A percentile compares a stretch with the other conserved stretches of the same genome.
These are phyloP conservation scores for Lichenostomus cassidix DNA, from an alignment of 2,113 vertebrate species.

Conservation along the genomic window DNA sequence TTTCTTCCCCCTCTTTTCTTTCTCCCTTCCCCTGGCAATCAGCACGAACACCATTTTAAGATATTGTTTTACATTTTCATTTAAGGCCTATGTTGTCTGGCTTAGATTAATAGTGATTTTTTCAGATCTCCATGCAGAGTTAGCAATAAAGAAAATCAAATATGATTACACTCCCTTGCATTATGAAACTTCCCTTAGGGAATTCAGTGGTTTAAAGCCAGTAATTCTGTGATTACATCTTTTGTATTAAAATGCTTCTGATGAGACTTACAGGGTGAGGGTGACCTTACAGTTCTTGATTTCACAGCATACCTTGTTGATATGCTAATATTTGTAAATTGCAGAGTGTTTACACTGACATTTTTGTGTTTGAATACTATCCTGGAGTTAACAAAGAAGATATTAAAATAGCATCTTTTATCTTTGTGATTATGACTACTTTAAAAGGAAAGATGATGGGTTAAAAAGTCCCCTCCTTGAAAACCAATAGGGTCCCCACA, in stretches of 20 bases:
- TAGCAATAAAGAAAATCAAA: constrained; percentile 28
- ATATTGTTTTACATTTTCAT: constrained; percentile 12
- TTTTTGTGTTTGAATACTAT: constrained; percentile 18
- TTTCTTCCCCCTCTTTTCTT: neutral
- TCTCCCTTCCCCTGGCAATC: neutral
- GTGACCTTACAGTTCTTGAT: constrained; percentile 45
- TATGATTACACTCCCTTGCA: constrained; percentile 18
- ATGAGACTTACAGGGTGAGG: constrained; percentile 21
- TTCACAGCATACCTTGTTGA: neutral
- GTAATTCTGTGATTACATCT: constrained; percentile 47
- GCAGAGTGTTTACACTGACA: neutral
- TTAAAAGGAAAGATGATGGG: neutral
- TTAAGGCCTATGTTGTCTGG: neutral
- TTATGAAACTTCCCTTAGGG: constrained; percentile 13
- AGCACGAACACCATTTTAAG: neutral
- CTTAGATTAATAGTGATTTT: constrained; percentile 14
- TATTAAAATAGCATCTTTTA: neutral
- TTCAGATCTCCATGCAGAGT: neutral
- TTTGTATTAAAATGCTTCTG: constrained; percentile 44
- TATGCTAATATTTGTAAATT: constrained; percentile 48
- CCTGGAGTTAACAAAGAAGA: neutral
- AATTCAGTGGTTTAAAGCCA: constrained; percentile 33
- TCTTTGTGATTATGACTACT: neutral
- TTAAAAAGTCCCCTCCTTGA: neutral
- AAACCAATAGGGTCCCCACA: neutral